These are phyloP conservation scores for Polydrusus cervinus DNA, from an alignment of 2,888 invertebrate species.

Conservation along the genomic window DNA sequence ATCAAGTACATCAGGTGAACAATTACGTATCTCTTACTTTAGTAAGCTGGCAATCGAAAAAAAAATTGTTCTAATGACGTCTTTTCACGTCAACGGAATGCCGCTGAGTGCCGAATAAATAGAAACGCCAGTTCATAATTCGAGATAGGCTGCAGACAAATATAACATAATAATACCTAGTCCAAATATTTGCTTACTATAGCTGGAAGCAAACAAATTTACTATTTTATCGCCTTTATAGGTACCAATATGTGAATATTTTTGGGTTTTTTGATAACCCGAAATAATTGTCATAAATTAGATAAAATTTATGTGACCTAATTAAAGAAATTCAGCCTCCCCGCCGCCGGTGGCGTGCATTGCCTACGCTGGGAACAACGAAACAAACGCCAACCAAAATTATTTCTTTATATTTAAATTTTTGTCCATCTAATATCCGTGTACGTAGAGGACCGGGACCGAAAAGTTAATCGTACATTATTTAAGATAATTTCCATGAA, in stretches of 20 bases:
- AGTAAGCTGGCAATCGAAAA: slow-evolving; percentile 12
- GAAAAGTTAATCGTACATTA: too few relatives aligned
- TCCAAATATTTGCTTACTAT: slow-evolving; percentile 9
- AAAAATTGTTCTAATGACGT: slow-evolving; percentile 4
- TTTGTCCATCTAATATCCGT: too few relatives aligned
- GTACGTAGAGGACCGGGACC: too few relatives aligned
- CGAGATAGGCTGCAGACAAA: slow-evolving; percentile 1
- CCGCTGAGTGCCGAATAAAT: slow-evolving; percentile 8
- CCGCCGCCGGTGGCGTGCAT: too few relatives aligned
- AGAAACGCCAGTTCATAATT: slow-evolving; percentile 13
- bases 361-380: too few relatives aligned
- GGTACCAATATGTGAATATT: neutral
- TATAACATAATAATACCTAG: slow-evolving; percentile 13
- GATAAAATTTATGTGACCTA: neutral
- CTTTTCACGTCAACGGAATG: neutral
- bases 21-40: slow-evolving; percentile 9
- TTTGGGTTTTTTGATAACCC: neutral
- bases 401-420: too few relatives aligned
- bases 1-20: neutral
- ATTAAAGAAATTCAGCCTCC: too few relatives aligned
- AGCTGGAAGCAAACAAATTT: slow-evolving; percentile 2
- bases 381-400: too few relatives aligned
- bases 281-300: neutral
- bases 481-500: too few relatives aligned
- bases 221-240: slow-evolving; percentile 2